Conservation (phyloP, 2,888 invertebrate genomes). For the Xestia xanthographa region DNA sequence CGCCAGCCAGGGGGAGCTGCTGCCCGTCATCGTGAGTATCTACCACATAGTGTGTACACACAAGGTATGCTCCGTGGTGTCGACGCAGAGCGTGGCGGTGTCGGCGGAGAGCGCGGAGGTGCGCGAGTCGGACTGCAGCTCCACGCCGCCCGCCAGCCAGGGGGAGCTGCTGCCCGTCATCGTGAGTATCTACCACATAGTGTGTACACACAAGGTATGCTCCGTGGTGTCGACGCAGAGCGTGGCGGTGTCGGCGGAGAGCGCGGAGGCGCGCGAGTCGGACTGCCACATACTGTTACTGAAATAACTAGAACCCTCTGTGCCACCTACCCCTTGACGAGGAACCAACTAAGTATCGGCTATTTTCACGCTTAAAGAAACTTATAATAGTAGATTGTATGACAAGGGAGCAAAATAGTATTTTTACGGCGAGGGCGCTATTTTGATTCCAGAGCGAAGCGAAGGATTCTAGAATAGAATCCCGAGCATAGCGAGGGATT, state of each 20-base stretch:
- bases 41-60: constrained; percentile 41
- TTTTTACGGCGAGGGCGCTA: too few species aligned
- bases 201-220: constrained; percentile 69
- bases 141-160: constrained; percentile 55
- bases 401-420: too few species aligned
- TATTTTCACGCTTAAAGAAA: too few species aligned
- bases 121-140: constrained; percentile 42
- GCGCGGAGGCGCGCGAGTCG: constrained; percentile 66
- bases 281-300: constrained; percentile 32
- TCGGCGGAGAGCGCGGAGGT: constrained; percentile 77
- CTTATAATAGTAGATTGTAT: too few species aligned
- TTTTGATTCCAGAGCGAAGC: too few species aligned
- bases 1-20: constrained; percentile 64
- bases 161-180: constrained; percentile 50
- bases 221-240: constrained; percentile 73
- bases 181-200: constrained; percentile 36
- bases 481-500: too few species aligned
- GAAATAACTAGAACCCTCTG: background rate
- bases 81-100: constrained; percentile 75
- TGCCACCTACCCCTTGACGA: background rate
- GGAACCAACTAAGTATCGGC: background rate
- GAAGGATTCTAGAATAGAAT: too few species aligned
- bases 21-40: constrained; percentile 32
- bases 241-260: constrained; percentile 78
- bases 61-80: constrained; percentile 72